Evolutionary conservation across 2,888 invertebrate species (phyloP).

Genomic region (Antheraea assamensis): DNA sequence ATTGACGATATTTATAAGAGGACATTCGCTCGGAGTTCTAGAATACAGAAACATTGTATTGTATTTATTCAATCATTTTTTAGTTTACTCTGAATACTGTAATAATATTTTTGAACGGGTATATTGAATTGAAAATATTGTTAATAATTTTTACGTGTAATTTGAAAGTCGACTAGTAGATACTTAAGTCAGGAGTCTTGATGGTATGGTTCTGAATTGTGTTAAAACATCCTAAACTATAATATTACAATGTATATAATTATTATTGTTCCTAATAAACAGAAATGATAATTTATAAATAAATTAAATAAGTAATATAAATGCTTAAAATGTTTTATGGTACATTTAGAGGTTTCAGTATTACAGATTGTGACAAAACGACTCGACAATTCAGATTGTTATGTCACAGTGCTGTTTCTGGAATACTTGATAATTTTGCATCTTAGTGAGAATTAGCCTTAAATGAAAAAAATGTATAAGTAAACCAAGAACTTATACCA

Average conservation of each 20-base stretch:
- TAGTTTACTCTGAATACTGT: not conserved
- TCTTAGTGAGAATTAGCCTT: not conserved
- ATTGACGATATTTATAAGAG: slow-evolving; percentile 3
- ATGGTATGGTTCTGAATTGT: not conserved
- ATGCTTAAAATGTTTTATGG: not conserved
- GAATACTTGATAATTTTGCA: not conserved
- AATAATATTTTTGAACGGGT: not conserved
- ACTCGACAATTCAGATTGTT: slow-evolving; percentile 15
- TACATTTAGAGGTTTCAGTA: not conserved
- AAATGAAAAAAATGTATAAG: not conserved
- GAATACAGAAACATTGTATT: not conserved
- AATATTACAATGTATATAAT: slow-evolving; percentile 39
- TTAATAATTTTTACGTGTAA: not conserved
- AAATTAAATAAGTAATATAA: slow-evolving; percentile 1
- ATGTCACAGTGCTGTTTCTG: slow-evolving; percentile 19
- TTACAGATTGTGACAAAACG: slow-evolving; percentile 22
- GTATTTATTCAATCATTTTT: not conserved
- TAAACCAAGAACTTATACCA: not conserved
- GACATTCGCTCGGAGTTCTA: slow-evolving; percentile 28
- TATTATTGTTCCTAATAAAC: slow-evolving; percentile 16
- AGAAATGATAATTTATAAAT: slow-evolving; percentile 13
- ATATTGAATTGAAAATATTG: not conserved
- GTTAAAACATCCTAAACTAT: not conserved
- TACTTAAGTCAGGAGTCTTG: not conserved
- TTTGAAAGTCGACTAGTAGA: not conserved